A percentile compares a stretch with the other conserved stretches of the same genome.
These are phyloP conservation scores for Xylota sylvarum DNA, from an alignment of 2,888 invertebrate genomes.

Conservation along the genomic window DNA sequence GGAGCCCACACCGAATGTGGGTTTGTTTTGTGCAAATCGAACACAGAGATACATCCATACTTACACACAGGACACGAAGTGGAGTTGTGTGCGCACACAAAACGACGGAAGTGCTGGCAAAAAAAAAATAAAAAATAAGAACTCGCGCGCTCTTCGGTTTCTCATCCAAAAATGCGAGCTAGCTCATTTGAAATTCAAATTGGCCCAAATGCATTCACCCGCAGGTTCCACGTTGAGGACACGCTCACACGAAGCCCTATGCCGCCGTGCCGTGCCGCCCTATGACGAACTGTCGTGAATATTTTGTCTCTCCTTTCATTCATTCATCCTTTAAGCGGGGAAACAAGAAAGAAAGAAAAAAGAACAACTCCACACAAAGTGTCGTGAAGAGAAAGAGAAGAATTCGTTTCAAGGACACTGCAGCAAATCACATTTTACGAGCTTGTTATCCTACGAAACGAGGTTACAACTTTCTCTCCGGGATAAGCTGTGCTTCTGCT, in stretches of 20 bases:
- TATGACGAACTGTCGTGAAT: constrained; percentile 51
- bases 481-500: constrained; percentile 44
- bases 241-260: constrained; percentile 23
- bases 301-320: constrained; percentile 44
- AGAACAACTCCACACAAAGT: too few species aligned
- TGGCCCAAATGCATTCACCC: constrained; percentile 73
- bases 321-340: constrained; percentile 31
- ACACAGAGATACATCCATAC: neutral
- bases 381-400: constrained; percentile 10
- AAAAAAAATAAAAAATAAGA: constrained; percentile 50
- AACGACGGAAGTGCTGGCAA: constrained; percentile 48
- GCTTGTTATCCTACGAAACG: constrained; percentile 72
- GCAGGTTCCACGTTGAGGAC: constrained; percentile 52
- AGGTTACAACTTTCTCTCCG: constrained; percentile 61
- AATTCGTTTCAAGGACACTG: constrained; percentile 70
- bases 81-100: constrained; percentile 3
- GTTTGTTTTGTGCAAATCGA: constrained; percentile 11
- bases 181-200: constrained; percentile 77
- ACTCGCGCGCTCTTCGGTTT: constrained; percentile 20
- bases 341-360: constrained; percentile 11
- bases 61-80: constrained; percentile 26
- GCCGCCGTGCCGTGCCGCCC: constrained; percentile 4
- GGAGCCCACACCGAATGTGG: constrained; percentile 7
- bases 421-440: constrained; percentile 74
- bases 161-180: constrained; percentile 42